Conservation (phyloP, 2,113 vertebrate genomes). For the Harpagus bidentatus region DNA sequence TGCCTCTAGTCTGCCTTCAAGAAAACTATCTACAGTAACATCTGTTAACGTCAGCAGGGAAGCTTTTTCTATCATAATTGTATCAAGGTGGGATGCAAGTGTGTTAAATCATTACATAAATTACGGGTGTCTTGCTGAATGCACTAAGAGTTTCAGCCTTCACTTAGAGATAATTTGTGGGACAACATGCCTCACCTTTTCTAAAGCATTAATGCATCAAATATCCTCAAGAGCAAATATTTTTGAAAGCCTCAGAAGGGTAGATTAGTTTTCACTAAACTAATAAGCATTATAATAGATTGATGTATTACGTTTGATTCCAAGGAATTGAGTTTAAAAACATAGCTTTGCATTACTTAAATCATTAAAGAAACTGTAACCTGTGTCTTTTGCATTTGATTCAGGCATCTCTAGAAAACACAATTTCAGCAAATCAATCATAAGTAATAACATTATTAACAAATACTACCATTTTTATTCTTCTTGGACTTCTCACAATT, state of each 20-base stretch:
- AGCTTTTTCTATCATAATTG: constrained; percentile 22
- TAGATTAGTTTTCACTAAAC: background rate
- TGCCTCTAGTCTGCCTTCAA: background rate
- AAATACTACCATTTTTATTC: background rate
- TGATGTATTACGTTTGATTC: background rate
- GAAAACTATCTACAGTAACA: constrained; percentile 12
- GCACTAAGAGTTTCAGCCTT: background rate
- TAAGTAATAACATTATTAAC: background rate
- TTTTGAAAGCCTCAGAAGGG: background rate
- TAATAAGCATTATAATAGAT: background rate
- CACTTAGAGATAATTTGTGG: background rate
- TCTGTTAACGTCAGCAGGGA: constrained; percentile 22
- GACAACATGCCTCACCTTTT: background rate
- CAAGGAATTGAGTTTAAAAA: background rate
- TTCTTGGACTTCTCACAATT: background rate
- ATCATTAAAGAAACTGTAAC: background rate
- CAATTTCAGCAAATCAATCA: background rate
- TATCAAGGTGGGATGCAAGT: constrained; percentile 39
- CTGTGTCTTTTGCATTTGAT: background rate
- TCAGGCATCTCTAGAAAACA: background rate
- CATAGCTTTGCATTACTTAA: background rate
- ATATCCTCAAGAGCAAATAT: background rate
- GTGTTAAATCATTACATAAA: constrained; percentile 23
- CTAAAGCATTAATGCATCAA: constrained; percentile 7
- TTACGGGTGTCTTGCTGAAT: background rate